A percentile compares a stretch with the other conserved stretches of the same genome.
These are phyloP conservation scores for Ichneumoninae sp. DNA, from an alignment of 2,888 invertebrate species.

Conservation along the genomic window DNA sequence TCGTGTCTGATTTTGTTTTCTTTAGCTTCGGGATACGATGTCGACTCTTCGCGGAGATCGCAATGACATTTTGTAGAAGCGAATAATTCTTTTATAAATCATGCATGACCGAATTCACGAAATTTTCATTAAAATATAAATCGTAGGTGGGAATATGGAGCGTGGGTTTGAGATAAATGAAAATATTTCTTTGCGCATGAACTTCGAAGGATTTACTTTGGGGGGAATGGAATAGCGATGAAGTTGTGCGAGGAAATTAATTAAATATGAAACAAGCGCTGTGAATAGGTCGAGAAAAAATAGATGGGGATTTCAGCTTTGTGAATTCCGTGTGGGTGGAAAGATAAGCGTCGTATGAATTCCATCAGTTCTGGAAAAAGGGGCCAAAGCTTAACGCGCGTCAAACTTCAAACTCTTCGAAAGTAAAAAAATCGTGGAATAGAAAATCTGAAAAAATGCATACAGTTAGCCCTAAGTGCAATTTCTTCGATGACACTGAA, in stretches of 20 bases:
- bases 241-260: neutral
- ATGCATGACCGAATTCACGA: conserved; percentile 9
- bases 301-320: neutral
- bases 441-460: neutral
- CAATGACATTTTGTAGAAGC: neutral
- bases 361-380: neutral
- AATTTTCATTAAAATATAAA: conserved; percentile 19
- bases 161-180: neutral
- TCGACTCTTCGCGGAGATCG: neutral
- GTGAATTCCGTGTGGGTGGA: neutral
- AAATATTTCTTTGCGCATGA: neutral
- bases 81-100: conserved; percentile 8
- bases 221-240: neutral
- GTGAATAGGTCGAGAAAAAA: neutral
- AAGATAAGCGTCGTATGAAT: neutral
- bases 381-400: neutral
- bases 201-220: neutral
- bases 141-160: neutral
- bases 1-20: conserved; percentile 15
- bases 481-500: no score
- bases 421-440: neutral
- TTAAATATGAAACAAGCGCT: neutral
- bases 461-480: neutral
- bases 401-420: neutral
- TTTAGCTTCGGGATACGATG: neutral